Evolutionary conservation across 2,113 vertebrate species (phyloP).

Genomic region (Shinisaurus crocodilurus): DNA sequence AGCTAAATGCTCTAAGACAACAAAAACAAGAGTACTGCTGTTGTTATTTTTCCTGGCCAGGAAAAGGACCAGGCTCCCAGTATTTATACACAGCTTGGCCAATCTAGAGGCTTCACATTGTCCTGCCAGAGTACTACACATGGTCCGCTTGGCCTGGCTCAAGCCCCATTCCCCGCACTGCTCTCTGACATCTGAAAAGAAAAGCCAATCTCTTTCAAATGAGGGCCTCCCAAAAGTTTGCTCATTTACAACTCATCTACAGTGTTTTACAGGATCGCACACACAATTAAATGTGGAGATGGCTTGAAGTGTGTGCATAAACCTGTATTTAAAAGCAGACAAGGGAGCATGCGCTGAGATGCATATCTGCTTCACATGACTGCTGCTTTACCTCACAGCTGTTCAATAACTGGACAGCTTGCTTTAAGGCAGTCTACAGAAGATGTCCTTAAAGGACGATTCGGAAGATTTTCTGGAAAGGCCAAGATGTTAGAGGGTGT

Average conservation of each 20-base stretch:
- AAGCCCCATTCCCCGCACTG: neutral
- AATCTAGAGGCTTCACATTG: neutral
- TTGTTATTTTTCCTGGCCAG: too few species aligned
- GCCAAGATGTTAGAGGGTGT: neutral
- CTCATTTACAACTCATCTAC: neutral
- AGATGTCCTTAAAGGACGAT: conserved; percentile 29
- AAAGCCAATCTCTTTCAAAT: neutral
- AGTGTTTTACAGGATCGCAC: neutral
- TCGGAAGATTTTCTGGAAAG: conserved; percentile 22
- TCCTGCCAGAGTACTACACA: neutral
- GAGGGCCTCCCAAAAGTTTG: neutral
- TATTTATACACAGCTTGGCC: neutral
- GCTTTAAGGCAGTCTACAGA: neutral
- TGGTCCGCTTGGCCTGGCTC: neutral
- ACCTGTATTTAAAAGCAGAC: neutral
- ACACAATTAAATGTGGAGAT: neutral
- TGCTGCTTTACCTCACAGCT: conserved; percentile 38
- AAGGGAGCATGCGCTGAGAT: neutral
- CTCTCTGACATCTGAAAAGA: neutral
- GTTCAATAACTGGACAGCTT: conserved; percentile 1
- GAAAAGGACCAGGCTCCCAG: neutral
- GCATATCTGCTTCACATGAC: conserved; percentile 31
- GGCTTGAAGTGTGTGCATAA: neutral
- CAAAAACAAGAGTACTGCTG: neutral
- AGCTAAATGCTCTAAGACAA: neutral